These are phyloP conservation scores for Heliconius sara DNA, from an alignment of 2,888 invertebrate genomes.

Conservation along the genomic window DNA sequence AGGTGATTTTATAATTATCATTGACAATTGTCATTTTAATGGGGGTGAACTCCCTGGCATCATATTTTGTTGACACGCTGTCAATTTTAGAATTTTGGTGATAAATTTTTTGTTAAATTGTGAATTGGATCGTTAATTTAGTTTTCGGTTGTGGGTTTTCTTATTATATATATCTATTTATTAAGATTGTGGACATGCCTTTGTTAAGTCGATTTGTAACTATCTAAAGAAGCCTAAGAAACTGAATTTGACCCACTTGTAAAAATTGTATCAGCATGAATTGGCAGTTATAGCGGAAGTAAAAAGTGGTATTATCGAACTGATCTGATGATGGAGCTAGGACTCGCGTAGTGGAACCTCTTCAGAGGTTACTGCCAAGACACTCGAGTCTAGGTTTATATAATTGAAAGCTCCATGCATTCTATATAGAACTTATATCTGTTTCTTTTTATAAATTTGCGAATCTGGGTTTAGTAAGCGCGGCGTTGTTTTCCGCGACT, in stretches of 20 bases:
- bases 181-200: background rate
- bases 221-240: too few species aligned
- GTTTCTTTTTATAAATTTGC: too few species aligned
- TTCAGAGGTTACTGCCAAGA: too few species aligned
- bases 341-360: too few species aligned
- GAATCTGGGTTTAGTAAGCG: background rate
- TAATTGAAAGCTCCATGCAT: too few species aligned
- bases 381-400: too few species aligned
- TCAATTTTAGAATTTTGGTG: background rate
- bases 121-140: background rate
- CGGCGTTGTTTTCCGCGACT: background rate
- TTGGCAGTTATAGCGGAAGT: too few species aligned
- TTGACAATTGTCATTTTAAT: conserved; percentile 42
- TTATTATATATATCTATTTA: background rate
- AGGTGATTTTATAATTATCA: conserved; percentile 51
- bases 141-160: background rate
- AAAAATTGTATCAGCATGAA: too few species aligned
- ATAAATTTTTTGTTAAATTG: background rate
- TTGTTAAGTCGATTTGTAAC: background rate
- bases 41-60: background rate
- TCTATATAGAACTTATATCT: too few species aligned
- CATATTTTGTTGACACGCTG: background rate
- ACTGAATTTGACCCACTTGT: too few species aligned
- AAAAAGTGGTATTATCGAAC: too few species aligned
- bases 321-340: too few species aligned